Evolutionary conservation across 2,888 invertebrate genomes (phyloP).

Genomic region (Hipparchia sbordonii): DNA sequence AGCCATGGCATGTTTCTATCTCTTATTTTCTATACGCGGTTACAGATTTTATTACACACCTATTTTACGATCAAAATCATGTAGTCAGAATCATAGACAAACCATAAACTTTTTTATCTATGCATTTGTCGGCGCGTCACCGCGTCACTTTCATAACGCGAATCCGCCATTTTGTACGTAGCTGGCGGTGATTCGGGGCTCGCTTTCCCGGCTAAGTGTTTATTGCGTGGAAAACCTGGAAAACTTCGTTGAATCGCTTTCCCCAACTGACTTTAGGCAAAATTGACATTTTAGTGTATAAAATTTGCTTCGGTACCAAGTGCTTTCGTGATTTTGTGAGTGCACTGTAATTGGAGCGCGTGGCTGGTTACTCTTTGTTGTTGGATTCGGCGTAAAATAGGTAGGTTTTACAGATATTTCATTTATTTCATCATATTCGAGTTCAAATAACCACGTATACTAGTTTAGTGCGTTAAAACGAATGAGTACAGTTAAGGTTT

Average conservation of each 20-base stretch:
- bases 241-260: conserved; percentile 69
- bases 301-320: conserved; percentile 65
- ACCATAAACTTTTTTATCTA: conserved; percentile 47
- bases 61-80: conserved; percentile 26
- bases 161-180: conserved; percentile 84
- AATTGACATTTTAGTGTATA: conserved; percentile 66
- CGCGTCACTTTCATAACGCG: conserved; percentile 81
- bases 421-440: conserved; percentile 3
- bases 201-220: conserved; percentile 75
- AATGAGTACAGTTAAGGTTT: conserved; percentile 35
- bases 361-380: conserved; percentile 82
- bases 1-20: no score
- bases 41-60: no score
- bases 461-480: conserved; percentile 28
- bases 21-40: no score
- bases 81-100: no score
- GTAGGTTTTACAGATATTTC: conserved; percentile 30
- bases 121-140: conserved; percentile 73
- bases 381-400: conserved; percentile 62
- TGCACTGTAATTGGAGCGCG: conserved; percentile 81
- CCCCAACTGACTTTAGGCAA: conserved; percentile 62
- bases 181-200: conserved; percentile 80
- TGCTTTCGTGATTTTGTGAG: conserved; percentile 79
- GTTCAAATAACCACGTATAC: neutral
- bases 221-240: conserved; percentile 70